These are phyloP conservation scores for Gopherus flavomarginatus DNA, from an alignment of 2,113 vertebrate genomes.

Conservation along the genomic window DNA sequence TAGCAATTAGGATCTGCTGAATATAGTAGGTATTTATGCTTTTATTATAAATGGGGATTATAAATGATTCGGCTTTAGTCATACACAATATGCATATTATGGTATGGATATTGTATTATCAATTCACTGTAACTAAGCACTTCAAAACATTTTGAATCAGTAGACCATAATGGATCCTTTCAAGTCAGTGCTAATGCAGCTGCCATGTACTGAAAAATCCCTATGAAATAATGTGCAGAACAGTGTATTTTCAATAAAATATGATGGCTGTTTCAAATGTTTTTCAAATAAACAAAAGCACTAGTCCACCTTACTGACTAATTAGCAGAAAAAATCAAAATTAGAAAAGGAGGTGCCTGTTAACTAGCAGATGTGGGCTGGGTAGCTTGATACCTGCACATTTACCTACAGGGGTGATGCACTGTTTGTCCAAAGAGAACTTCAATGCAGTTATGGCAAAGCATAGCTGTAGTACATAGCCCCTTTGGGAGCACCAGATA, in stretches of 20 bases:
- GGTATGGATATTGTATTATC: slow-evolving; percentile 69
- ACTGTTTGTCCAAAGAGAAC: neutral
- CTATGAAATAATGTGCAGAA: slow-evolving; percentile 61
- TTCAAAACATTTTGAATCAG: slow-evolving; percentile 34
- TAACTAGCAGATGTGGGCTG: slow-evolving; percentile 44
- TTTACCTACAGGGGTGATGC: slow-evolving; percentile 4
- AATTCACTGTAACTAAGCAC: slow-evolving; percentile 75
- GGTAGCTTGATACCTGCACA: slow-evolving; percentile 12
- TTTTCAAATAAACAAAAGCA: slow-evolving; percentile 41
- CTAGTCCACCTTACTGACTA: slow-evolving; percentile 25
- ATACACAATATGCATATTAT: slow-evolving; percentile 66
- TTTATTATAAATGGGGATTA: slow-evolving; percentile 73
- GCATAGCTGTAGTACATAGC: slow-evolving; percentile 3
- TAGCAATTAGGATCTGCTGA: slow-evolving; percentile 51
- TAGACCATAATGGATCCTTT: slow-evolving; percentile 63
- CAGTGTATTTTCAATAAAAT: slow-evolving; percentile 70
- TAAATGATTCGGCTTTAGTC: slow-evolving; percentile 73
- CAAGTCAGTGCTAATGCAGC: slow-evolving; percentile 64
- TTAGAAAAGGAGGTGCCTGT: slow-evolving; percentile 46
- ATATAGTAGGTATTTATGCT: slow-evolving; percentile 70
- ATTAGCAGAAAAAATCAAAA: slow-evolving; percentile 42
- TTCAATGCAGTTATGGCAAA: slow-evolving; percentile 48
- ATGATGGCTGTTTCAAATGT: slow-evolving; percentile 49
- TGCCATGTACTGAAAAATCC: slow-evolving; percentile 45
- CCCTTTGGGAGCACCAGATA: slow-evolving; percentile 35